Conservation (phyloP, 2,888 invertebrate genomes). For the Ceraclea dissimilis region DNA sequence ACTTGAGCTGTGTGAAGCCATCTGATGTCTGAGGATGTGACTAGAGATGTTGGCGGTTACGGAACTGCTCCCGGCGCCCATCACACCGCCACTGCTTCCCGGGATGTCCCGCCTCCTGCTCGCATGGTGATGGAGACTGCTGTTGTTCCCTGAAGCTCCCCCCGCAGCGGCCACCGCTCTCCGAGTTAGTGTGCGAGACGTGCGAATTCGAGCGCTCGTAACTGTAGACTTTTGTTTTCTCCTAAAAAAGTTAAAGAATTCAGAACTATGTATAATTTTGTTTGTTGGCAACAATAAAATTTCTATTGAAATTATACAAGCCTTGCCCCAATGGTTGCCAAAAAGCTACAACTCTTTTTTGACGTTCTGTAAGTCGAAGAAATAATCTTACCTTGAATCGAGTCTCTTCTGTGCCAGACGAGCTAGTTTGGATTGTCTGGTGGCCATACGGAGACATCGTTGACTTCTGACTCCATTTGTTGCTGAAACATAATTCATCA, state of each 20-base stretch:
- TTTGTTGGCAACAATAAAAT: no score
- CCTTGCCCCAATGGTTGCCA: no score
- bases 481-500: conserved; percentile 29
- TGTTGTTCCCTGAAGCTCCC: conserved; percentile 31
- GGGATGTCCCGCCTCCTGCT: conserved; percentile 27
- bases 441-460: conserved; percentile 61
- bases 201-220: background rate
- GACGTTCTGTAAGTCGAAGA: no score
- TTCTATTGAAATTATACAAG: no score
- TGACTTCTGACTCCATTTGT: conserved; percentile 40
- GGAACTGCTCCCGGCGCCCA: background rate
- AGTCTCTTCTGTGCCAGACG: conserved; percentile 55
- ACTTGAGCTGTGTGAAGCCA: conserved; percentile 21
- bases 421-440: conserved; percentile 59
- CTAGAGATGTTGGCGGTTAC: conserved; percentile 19
- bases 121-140: conserved; percentile 21
- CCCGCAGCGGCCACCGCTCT: conserved; percentile 18
- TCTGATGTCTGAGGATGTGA: conserved; percentile 35
- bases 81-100: conserved; percentile 21
- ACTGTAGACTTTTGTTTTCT: background rate
- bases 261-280: no score
- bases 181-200: background rate
- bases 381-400: conserved; percentile 23
- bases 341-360: no score
- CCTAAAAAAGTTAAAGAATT: no score